Conservation (phyloP, 2,888 invertebrate species). For the Uloborus plumipes region DNA sequence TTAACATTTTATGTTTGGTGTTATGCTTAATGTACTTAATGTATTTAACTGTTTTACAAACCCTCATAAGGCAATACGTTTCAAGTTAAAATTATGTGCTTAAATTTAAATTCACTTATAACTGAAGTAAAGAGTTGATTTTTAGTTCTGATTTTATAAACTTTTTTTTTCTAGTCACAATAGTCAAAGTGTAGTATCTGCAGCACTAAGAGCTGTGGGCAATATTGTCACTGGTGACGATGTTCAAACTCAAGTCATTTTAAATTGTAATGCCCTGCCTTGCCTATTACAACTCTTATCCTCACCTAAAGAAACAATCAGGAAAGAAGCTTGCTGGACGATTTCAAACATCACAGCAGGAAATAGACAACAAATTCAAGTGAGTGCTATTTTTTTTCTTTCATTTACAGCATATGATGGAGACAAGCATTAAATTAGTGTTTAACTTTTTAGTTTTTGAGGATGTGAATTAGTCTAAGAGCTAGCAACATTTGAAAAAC, state of each 20-base stretch:
- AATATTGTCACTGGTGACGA: constrained; percentile 98
- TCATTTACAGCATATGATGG: not conserved
- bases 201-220: constrained; percentile 95
- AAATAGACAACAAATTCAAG: constrained; percentile 93
- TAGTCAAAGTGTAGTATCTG: constrained; percentile 87
- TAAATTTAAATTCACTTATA: too few species aligned
- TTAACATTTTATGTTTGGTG: too few species aligned
- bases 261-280: constrained; percentile 90
- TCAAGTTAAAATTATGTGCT: too few species aligned
- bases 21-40: too few species aligned
- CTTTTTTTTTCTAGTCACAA: constrained; percentile 78
- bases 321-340: constrained; percentile 98
- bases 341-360: constrained; percentile 97
- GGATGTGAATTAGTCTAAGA: too few species aligned
- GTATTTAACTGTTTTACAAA: too few species aligned
- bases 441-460: too few species aligned
- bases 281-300: constrained; percentile 83
- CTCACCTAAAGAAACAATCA: constrained; percentile 85
- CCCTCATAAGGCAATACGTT: too few species aligned
- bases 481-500: too few species aligned
- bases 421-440: too few species aligned
- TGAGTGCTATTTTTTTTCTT: constrained; percentile 68
- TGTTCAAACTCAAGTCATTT: constrained; percentile 92
- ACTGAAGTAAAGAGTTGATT: too few species aligned
- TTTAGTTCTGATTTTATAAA: not conserved